Conservation (phyloP, 2,888 invertebrate genomes). For the Epinotia brunnichana region DNA sequence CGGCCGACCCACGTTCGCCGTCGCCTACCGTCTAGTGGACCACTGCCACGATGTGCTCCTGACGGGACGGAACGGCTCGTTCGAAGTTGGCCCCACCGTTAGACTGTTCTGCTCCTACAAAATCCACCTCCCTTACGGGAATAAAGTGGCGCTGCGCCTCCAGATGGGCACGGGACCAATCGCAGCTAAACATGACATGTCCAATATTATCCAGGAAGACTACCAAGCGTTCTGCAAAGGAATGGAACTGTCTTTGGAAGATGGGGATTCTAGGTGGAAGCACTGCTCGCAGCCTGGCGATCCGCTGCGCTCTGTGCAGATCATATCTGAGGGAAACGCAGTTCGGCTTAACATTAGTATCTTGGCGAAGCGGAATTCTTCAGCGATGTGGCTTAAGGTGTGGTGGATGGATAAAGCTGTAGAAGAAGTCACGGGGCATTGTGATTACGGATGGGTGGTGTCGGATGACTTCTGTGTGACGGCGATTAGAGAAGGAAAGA, state of each 20-base stretch:
- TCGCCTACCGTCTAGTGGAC: constrained; percentile 87
- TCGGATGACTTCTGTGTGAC: constrained; percentile 87
- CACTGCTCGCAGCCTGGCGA: constrained; percentile 85
- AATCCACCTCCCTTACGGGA: constrained; percentile 88
- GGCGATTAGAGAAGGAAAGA: constrained; percentile 82
- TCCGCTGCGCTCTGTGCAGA: constrained; percentile 83
- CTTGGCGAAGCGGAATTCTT: constrained; percentile 68
- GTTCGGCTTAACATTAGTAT: constrained; percentile 79
- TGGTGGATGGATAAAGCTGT: constrained; percentile 86
- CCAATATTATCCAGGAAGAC: constrained; percentile 72
- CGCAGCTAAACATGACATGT: constrained; percentile 62
- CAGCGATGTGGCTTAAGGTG: constrained; percentile 83
- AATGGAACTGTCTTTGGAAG: constrained; percentile 82
- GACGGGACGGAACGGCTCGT: constrained; percentile 85
- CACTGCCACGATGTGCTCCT: constrained; percentile 88
- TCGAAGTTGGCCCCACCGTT: constrained; percentile 84
- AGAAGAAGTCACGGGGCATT: constrained; percentile 85
- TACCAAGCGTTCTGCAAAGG: constrained; percentile 79
- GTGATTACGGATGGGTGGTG: constrained; percentile 89
- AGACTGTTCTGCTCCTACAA: constrained; percentile 87
- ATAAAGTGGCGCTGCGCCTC: constrained; percentile 85
- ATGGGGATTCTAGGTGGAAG: constrained; percentile 83
- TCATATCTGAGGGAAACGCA: constrained; percentile 84
- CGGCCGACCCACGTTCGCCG: constrained; percentile 86
- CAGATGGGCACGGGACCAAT: constrained; percentile 82